Conservation (phyloP, 1,140 invertebrate genomes). For the Fopius arisanus region DNA sequence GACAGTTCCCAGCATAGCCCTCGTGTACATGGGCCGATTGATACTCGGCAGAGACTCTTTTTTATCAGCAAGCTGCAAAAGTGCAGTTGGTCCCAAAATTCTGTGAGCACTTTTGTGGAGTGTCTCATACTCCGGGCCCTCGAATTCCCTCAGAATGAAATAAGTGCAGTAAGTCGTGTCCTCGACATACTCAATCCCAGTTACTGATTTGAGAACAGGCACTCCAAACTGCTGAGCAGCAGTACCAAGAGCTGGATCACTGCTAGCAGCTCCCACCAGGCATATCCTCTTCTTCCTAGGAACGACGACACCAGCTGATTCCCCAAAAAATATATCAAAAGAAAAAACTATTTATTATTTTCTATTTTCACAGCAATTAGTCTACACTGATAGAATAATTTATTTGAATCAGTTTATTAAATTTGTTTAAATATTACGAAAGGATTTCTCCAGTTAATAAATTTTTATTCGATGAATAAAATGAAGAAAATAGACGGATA, state of each 20-base stretch:
- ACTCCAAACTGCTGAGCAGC: slow-evolving; percentile 72
- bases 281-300: slow-evolving; percentile 69
- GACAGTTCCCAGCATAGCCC: slow-evolving; percentile 84
- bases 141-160: slow-evolving; percentile 76
- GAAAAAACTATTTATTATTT: no score
- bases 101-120: slow-evolving; percentile 73
- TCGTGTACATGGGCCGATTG: slow-evolving; percentile 83
- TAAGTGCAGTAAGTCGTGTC: slow-evolving; percentile 72
- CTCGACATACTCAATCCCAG: slow-evolving; percentile 68
- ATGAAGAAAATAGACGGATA: no score
- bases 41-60: slow-evolving; percentile 75
- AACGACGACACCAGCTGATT: background rate
- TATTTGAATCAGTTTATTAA: no score
- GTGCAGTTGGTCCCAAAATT: slow-evolving; percentile 78
- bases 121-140: slow-evolving; percentile 71
- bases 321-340: no score
- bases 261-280: slow-evolving; percentile 66
- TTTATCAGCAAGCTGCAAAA: slow-evolving; percentile 77
- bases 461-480: no score
- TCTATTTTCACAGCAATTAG: no score
- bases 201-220: slow-evolving; percentile 71
- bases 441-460: no score
- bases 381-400: no score
- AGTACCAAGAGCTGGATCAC: slow-evolving; percentile 65
- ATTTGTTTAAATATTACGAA: no score